A percentile compares a stretch with the other conserved stretches of the same genome.
Evolutionary conservation across 2,888 invertebrate genomes (phyloP).

Genomic region (Himalopsyche tibetana): DNA sequence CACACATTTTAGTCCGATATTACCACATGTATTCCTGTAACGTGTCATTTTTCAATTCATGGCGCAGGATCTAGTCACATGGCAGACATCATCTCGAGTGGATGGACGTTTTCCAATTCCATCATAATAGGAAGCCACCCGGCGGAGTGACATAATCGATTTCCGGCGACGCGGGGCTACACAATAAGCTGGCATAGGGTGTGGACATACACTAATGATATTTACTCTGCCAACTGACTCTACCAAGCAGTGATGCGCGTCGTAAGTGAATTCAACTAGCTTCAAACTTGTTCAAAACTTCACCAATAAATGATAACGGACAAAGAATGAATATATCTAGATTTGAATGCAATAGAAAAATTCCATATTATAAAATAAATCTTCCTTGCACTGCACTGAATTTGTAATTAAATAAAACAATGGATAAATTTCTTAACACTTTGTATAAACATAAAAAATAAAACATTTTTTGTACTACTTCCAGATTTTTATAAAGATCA

Average conservation of each 20-base stretch:
- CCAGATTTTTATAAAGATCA: too few species aligned
- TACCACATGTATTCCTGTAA: not conserved
- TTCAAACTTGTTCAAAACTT: not conserved
- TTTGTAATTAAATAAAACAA: too few species aligned
- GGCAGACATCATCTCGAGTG: slow-evolving; percentile 48
- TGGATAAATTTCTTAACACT: too few species aligned
- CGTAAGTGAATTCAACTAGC: not conserved
- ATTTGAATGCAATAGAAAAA: too few species aligned
- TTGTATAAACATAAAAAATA: too few species aligned
- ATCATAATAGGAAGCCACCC: slow-evolving; percentile 58
- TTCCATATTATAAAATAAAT: too few species aligned
- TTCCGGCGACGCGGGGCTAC: slow-evolving; percentile 58
- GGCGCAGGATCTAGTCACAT: slow-evolving; percentile 7
- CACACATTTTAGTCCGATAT: not conserved
- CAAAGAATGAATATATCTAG: too few species aligned
- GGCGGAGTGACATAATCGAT: slow-evolving; percentile 65
- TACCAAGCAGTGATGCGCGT: slow-evolving; percentile 35
- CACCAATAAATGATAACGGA: too few species aligned
- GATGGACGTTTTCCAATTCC: slow-evolving; percentile 62
- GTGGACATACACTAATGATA: slow-evolving; percentile 64
- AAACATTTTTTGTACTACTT: too few species aligned
- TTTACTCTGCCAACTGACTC: slow-evolving; percentile 59
- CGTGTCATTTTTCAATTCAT: slow-evolving; percentile 37
- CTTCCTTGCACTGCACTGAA: too few species aligned
- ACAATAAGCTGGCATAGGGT: slow-evolving; percentile 47